These are phyloP conservation scores for Turritopsis dohrnii DNA, from an alignment of 30 jellyfish, hydroid and myxozoan species.

Conservation along the genomic window DNA sequence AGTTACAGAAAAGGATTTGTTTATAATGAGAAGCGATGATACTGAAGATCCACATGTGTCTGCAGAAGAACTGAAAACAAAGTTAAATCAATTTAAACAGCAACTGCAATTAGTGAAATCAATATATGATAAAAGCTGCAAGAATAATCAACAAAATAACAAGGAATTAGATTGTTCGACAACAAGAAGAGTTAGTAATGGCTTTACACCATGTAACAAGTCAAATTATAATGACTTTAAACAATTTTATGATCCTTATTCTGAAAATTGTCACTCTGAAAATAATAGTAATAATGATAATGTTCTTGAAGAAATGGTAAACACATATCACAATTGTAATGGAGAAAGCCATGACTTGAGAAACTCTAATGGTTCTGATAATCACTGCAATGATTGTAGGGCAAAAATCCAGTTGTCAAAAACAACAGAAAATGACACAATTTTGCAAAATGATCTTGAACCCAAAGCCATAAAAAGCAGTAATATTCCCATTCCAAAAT, in stretches of 20 bases:
- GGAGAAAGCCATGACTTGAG: neutral
- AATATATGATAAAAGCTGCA: neutral
- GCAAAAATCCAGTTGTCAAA: neutral
- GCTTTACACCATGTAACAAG: neutral
- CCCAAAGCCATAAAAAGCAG: neutral
- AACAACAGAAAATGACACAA: neutral
- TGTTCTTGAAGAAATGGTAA: neutral
- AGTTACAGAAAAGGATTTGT: neutral
- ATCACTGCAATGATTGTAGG: neutral
- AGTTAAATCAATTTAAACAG: slow-evolving; percentile 7
- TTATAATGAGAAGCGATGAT: neutral
- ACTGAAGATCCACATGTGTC: slow-evolving; percentile 1
- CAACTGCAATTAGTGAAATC: neutral
- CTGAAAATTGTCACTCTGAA: neutral
- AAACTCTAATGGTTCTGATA: neutral
- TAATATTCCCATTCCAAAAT: neutral
- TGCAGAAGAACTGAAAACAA: neutral
- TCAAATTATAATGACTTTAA: neutral
- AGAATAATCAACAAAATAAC: neutral
- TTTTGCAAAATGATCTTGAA: neutral
- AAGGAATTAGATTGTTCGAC: neutral
- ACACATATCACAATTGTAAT: neutral
- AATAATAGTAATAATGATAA: neutral
- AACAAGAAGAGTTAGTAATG: neutral
- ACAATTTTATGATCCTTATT: neutral